phyloP scores from a whole-genome alignment of 1,140 invertebrate species.

The Metaphire vulgaris region DNA sequence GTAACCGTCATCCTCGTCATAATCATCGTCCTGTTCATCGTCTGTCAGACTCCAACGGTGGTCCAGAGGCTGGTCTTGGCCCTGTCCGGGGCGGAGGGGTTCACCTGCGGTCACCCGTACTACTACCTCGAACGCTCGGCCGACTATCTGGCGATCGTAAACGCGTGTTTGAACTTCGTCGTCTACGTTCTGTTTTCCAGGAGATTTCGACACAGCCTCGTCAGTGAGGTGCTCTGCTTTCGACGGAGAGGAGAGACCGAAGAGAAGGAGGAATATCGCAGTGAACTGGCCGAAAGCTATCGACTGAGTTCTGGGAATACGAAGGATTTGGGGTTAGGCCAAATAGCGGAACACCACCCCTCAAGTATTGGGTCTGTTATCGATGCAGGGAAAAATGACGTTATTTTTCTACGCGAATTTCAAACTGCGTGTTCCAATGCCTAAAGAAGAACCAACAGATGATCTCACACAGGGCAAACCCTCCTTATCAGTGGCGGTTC shows the following conservation, averaged over 20 bases:
- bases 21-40: slow-evolving; percentile 10
- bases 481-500: no score
- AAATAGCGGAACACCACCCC: no score
- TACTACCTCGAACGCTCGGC: slow-evolving; percentile 10
- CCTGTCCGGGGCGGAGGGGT: not conserved
- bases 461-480: no score
- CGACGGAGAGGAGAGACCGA: not conserved
- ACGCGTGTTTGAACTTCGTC: slow-evolving; percentile 4
- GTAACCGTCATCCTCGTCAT: slow-evolving; percentile 3
- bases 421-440: no score
- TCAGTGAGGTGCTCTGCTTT: not conserved
- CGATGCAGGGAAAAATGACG: no score
- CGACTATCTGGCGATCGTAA: not conserved
- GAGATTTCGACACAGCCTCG: slow-evolving; percentile 5
- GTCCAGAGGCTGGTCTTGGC: slow-evolving; percentile 6
- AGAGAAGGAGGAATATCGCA: not conserved
- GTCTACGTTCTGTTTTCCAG: slow-evolving; percentile 10
- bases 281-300: not conserved
- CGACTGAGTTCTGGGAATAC: not conserved
- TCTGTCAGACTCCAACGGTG: slow-evolving; percentile 12
- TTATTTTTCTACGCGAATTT: no score
- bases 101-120: not conserved
- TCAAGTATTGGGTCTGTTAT: no score
- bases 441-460: no score
- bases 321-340: not conserved